Percentiles rank a stretch among this genome's conserved stretches.
Evolutionary conservation across 1,140 invertebrate genomes (phyloP).

Genomic region (Ptiloglossa arizonensis): DNA sequence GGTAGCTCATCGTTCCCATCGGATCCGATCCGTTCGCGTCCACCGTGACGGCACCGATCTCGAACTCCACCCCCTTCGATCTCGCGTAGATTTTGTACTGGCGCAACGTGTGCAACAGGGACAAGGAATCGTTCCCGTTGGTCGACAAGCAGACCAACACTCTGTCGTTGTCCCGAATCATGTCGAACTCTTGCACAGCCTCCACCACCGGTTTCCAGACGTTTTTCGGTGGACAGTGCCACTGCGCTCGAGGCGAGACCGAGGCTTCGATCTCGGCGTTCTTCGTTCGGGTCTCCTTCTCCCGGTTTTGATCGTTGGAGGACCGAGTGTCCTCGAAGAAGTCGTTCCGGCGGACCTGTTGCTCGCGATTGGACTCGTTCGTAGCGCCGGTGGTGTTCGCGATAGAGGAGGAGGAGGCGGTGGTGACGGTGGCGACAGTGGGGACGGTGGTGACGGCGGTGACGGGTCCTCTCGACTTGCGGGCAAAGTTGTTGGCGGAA

Average conservation of each 20-base stretch:
- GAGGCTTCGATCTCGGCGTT: slow-evolving; percentile 12
- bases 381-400: no score
- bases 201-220: slow-evolving; percentile 92
- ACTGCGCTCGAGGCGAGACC: slow-evolving; percentile 74
- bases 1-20: slow-evolving; percentile 86
- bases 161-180: slow-evolving; percentile 92
- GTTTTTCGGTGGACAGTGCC: slow-evolving; percentile 90
- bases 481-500: slow-evolving; percentile 62
- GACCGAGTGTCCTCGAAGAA: slow-evolving; percentile 78
- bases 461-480: slow-evolving; percentile 59
- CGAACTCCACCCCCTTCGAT: slow-evolving; percentile 89
- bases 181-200: slow-evolving; percentile 91
- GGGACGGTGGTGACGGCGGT: no score
- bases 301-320: slow-evolving; percentile 54
- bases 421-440: no score
- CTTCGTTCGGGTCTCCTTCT: slow-evolving; percentile 59
- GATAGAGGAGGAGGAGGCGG: no score
- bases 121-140: slow-evolving; percentile 91
- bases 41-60: slow-evolving; percentile 89
- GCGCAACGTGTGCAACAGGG: slow-evolving; percentile 90
- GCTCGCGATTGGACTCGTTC: slow-evolving; percentile 57
- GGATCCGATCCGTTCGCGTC: slow-evolving; percentile 86
- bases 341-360: slow-evolving; percentile 63
- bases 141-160: slow-evolving; percentile 92
- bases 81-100: slow-evolving; percentile 91